A percentile compares a stretch with the other conserved stretches of the same genome.
These are phyloP conservation scores for Drosophila pseudoobscura DNA, from an alignment of 1,140 invertebrate genomes.

Conservation along the genomic window DNA sequence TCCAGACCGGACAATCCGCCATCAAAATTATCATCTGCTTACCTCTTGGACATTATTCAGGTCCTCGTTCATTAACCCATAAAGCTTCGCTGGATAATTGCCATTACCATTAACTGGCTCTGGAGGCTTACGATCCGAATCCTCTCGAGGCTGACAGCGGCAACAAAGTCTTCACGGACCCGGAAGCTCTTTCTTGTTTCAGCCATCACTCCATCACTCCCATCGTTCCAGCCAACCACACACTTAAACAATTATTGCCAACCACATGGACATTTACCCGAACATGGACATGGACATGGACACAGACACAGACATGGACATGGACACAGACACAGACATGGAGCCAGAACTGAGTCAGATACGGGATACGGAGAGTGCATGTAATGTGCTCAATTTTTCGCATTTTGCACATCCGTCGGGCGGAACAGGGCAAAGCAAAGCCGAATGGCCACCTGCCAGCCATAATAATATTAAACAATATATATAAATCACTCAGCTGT, in stretches of 20 bases:
- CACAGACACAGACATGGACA: neutral
- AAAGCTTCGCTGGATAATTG: slow-evolving; percentile 36
- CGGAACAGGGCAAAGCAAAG: slow-evolving; percentile 43
- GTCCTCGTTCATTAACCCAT: slow-evolving; percentile 40
- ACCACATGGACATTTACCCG: slow-evolving; percentile 64
- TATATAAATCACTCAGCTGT: slow-evolving; percentile 80
- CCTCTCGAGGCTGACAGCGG: slow-evolving; percentile 33
- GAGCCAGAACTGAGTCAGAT: slow-evolving; percentile 3
- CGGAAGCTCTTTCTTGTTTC: slow-evolving; percentile 6
- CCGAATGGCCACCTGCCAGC: slow-evolving; percentile 64
- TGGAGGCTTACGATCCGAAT: slow-evolving; percentile 30
- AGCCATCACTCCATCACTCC: slow-evolving; percentile 59
- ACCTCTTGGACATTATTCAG: slow-evolving; percentile 17
- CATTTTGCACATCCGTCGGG: slow-evolving; percentile 71
- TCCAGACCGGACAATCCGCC: slow-evolving; percentile 4
- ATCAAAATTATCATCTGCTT: slow-evolving; percentile 12
- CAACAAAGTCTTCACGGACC: slow-evolving; percentile 14
- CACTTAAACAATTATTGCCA: slow-evolving; percentile 77
- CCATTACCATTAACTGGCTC: slow-evolving; percentile 43
- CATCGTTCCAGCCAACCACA: slow-evolving; percentile 44
- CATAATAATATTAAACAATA: slow-evolving; percentile 80
- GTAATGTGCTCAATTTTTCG: slow-evolving; percentile 79
- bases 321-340: neutral
- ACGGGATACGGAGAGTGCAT: slow-evolving; percentile 15
- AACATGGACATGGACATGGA: slow-evolving; percentile 11